Evolutionary conservation across 1,140 invertebrate species (phyloP).

Genomic region (Pseudomyrmex cubaensis): DNA sequence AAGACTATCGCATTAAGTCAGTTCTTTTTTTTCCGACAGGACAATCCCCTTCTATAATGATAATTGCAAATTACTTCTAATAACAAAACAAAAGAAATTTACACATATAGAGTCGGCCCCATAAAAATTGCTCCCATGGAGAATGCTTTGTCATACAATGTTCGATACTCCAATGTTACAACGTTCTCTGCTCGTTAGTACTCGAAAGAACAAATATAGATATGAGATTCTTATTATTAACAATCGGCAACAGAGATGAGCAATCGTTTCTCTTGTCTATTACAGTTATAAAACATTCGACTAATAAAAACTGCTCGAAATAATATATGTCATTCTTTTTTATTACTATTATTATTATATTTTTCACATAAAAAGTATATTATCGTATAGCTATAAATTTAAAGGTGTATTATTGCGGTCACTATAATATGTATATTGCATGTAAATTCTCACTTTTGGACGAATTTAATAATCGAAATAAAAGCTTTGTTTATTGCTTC

Average conservation of each 20-base stretch:
- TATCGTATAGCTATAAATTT: background rate
- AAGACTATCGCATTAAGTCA: conserved; percentile 10
- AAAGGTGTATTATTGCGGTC: background rate
- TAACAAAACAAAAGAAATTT: background rate
- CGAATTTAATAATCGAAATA: background rate
- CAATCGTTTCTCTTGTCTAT: conserved; percentile 1
- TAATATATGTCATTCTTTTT: too few relatives aligned
- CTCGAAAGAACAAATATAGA: background rate
- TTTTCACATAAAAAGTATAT: background rate
- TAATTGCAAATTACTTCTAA: background rate
- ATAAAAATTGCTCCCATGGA: background rate
- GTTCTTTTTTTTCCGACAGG: background rate
- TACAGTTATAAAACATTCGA: background rate
- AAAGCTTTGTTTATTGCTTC: conserved; percentile 5
- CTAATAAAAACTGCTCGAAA: too few relatives aligned
- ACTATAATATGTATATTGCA: background rate
- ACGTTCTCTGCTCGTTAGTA: background rate
- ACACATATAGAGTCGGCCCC: background rate
- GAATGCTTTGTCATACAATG: background rate
- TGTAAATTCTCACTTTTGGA: background rate
- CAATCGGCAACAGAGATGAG: conserved; percentile 10
- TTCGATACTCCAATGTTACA: background rate
- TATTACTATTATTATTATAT: too few relatives aligned
- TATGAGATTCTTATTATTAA: conserved; percentile 17
- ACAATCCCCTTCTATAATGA: conserved; percentile 1